Conservation (phyloP, 2,888 invertebrate genomes). For the Drosophila meridiana region DNA sequence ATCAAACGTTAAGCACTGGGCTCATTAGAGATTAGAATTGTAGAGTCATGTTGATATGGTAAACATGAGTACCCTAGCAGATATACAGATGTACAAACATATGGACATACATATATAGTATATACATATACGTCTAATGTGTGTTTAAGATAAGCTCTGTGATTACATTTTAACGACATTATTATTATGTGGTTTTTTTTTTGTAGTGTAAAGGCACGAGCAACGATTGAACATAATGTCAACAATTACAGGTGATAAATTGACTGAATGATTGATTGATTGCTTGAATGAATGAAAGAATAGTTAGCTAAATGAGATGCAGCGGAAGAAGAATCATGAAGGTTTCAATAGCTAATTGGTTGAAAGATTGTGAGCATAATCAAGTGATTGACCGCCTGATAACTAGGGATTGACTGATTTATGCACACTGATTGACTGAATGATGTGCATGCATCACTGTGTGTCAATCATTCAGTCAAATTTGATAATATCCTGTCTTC, state of each 20-base stretch:
- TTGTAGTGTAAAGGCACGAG: conserved; percentile 16
- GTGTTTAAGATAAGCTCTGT: conserved; percentile 40
- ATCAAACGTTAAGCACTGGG: conserved; percentile 10
- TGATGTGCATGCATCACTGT: no score
- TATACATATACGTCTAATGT: not conserved
- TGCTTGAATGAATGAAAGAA: not conserved
- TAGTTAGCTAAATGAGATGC: not conserved
- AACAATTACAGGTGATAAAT: conserved; percentile 56
- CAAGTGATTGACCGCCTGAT: not conserved
- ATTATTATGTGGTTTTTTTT: conserved; percentile 45
- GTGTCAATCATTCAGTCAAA: not conserved
- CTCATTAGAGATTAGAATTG: conserved; percentile 38
- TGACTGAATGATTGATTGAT: conserved; percentile 12
- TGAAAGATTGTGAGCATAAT: not conserved
- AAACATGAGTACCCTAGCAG: not conserved
- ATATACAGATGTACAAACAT: not conserved
- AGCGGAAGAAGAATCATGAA: not conserved
- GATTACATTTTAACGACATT: conserved; percentile 63
- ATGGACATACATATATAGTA: not conserved
- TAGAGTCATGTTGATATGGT: conserved; percentile 26
- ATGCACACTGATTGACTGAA: not conserved
- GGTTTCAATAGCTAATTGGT: not conserved
- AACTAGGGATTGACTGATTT: not conserved
- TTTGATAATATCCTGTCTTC: not conserved
- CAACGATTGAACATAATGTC: conserved; percentile 44